Base-by-base conservation (phyloP, 2,888 invertebrate genomes). In the Hypolimnas misippus region DNA sequence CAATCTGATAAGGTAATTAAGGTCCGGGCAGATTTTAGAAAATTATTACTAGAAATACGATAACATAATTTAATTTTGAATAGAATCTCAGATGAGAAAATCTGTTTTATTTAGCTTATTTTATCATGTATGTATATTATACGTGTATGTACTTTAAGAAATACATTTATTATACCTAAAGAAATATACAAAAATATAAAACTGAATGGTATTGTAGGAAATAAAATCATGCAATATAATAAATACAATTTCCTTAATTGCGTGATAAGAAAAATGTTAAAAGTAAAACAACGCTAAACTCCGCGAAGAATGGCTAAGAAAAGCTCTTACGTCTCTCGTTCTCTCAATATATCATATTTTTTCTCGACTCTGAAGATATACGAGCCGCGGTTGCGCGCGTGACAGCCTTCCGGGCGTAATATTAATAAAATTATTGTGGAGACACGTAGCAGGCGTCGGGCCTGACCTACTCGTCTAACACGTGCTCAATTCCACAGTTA, bases 361-460 rank as follows among this genome's bases (percentile, higher is more conserved):
- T 90, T 89, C 83, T 75, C 83, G 75, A 77, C 76, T 77, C 76
- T 76, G 77, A 81, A 87, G 89, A 91, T 89, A 89, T 87, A 90
- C 79, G 90, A 84, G 83, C 86, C 78, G 81, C 74, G 86, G 89
- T 83, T 81, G 77, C 87, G 90, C 81, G 86, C 89, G 89, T 92
- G 91, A 90, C 91, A 87, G 84, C 81, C 87, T 87, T 88, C 82
- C 76, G 83, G 82, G 87, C 86, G 86, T 84, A 87, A 89, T 92
- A 90, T 92, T 91, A 91, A 92, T 92, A 91, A 91, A 91, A 91
- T 91, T 90, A 91, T 89, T 89, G 89, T 89, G 82, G 82, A 80
- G 87, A 89, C 90, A 88, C 89, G 87, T 87, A 82, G 77, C 71
- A 74, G 63, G 71, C 68, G 57, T 57, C 61, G 67, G 62, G 70